Conservation (phyloP, 2,797 vertebrate genomes). For the Urosaurus nigricauda region DNA sequence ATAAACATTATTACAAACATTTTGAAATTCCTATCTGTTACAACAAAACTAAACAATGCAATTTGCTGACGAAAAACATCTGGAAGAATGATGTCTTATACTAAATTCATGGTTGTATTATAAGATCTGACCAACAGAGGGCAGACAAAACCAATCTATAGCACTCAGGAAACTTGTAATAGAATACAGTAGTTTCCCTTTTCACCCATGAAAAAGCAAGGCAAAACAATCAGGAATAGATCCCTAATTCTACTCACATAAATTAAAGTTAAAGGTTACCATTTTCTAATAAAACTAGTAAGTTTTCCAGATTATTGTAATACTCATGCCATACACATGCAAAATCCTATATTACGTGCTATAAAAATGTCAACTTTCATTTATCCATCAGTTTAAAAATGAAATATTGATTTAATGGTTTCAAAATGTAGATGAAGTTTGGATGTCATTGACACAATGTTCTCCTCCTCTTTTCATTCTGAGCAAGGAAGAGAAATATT, state of each 20-base stretch:
- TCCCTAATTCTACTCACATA: neutral
- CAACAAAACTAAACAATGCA: neutral
- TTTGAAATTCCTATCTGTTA: neutral
- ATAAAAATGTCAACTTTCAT: neutral
- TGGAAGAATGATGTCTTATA: neutral
- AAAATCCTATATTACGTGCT: neutral
- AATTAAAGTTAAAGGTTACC: neutral
- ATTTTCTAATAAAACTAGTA: neutral
- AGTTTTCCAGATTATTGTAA: neutral
- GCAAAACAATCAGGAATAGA: neutral
- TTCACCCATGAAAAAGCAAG: neutral
- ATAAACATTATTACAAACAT: too few relatives aligned
- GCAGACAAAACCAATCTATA: neutral
- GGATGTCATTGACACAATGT: neutral
- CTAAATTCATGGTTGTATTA: neutral
- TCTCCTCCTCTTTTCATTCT: fast-evolving
- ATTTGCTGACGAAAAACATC: neutral
- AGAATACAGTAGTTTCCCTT: neutral
- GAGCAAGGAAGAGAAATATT: fast-evolving
- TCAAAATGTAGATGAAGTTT: neutral
- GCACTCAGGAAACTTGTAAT: neutral
- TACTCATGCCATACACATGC: neutral
- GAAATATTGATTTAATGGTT: neutral
- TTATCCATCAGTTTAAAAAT: neutral
- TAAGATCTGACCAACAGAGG: constrained; percentile 22